Base-by-base conservation (phyloP, 2,888 invertebrate genomes). In the Polydrusus pterygomalis region DNA sequence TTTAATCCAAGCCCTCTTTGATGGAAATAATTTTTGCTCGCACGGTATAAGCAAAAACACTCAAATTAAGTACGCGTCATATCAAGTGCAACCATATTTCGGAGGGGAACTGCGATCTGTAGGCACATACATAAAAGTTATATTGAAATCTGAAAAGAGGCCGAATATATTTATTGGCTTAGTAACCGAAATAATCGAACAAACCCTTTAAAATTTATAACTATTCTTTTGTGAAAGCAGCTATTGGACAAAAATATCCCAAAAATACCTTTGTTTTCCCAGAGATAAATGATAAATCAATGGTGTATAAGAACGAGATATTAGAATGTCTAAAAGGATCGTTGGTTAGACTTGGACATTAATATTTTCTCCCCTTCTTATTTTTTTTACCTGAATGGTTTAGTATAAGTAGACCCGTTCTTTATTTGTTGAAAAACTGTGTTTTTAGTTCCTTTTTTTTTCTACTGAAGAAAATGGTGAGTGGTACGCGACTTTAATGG, bases 181-280 rank as follows among this genome's bases (percentile, higher is more conserved):
- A 43, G 63, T 63, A 45, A 17, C 18, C 63, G 18, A 63, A 63
- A 63, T 63, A 40, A 63, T 63, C 40, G 63, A 63, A n/a, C n/a
- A n/a, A n/a, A 63, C 63, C 63, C 40, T 63, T 43, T n/a, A 63
- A 45, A 63, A 43, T 63, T 3, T 63, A 43, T 63, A 63, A 63
- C 43, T 63, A 45, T 43, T 15, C 63, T 63, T 63, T 38, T 43
- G 2, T 58, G 58, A 58, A 58, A 58, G 58, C 58, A 58, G 34
- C 56, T 56, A 56, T 56, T 58, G 58, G 34, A 43, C 62, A 63
- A 63, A 63, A 63, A 45, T 60, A 60, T 60, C 60, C 34, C 30
- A 60, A 60, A 60, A 60, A 63, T 40, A 58, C 58, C 30, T 25
- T 58, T 58, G 58, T 58, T 58, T 58, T 58, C 58, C 58, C 58